These are phyloP conservation scores for Quadroppia sp. DNA, from an alignment of 2,888 invertebrate species.

Conservation along the genomic window DNA sequence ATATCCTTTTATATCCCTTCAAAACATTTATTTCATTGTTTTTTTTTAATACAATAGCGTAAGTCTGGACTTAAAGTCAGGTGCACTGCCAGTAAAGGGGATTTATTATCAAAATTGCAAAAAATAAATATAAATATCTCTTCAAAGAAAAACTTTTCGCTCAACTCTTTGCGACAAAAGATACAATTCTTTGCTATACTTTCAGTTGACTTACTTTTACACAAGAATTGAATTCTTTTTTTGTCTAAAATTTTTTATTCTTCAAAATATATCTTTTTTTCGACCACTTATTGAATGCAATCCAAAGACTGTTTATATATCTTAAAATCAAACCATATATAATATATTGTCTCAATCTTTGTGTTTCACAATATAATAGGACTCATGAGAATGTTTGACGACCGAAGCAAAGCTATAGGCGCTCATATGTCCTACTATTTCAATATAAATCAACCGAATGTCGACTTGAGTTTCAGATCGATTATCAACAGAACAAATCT, in stretches of 20 bases:
- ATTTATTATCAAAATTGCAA: no score
- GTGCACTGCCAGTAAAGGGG: no score
- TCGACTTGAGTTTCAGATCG: slow-evolving; percentile 40
- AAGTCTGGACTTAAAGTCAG: no score
- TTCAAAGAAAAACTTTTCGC: no score
- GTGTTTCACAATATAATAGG: slow-evolving; percentile 36
- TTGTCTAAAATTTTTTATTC: slow-evolving; percentile 8
- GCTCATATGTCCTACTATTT: slow-evolving; percentile 40
- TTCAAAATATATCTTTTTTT: background rate
- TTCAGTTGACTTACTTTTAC: slow-evolving; percentile 3
- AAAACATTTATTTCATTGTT: no score
- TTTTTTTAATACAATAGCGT: no score
- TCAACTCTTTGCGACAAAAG: no score
- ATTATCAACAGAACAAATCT: slow-evolving; percentile 41
- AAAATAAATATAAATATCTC: no score
- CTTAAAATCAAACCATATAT: no score
- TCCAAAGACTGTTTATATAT: no score
- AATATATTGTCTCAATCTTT: background rate
- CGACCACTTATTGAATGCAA: background rate
- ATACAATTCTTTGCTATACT: background rate
- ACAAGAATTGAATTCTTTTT: background rate
- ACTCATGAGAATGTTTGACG: slow-evolving; percentile 41
- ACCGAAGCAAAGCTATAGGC: slow-evolving; percentile 35
- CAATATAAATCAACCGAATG: slow-evolving; percentile 39
- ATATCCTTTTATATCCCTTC: no score